Conservation (phyloP, 2,888 invertebrate species). For the Trissoscelio sp. region DNA sequence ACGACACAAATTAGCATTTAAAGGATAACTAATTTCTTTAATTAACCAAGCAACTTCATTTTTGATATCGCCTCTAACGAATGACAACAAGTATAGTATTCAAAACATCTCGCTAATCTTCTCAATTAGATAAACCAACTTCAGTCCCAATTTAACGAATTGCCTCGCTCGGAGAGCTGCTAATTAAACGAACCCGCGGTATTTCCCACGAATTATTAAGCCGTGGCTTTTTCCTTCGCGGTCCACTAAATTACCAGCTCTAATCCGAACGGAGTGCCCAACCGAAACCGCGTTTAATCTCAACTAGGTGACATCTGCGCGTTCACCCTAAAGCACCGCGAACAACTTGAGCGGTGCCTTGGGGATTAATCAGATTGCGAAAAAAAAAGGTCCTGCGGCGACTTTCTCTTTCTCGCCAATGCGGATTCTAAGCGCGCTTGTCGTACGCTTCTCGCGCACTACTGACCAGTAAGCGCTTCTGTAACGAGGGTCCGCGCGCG, state of each 20-base stretch:
- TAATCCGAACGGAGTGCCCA: constrained; percentile 39
- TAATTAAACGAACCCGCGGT: not conserved
- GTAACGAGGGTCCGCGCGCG: constrained; percentile 64
- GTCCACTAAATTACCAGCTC: constrained; percentile 16
- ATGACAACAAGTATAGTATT: no score
- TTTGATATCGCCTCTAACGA: no score
- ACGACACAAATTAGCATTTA: no score
- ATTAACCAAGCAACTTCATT: no score
- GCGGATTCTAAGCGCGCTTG: constrained; percentile 32
- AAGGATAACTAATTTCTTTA: no score
- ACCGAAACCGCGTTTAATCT: constrained; percentile 49
- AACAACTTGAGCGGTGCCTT: constrained; percentile 45
- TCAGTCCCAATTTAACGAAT: no score
- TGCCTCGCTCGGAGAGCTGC: not conserved
- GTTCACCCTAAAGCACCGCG: constrained; percentile 44
- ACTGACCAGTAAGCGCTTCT: constrained; percentile 72
- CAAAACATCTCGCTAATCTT: no score
- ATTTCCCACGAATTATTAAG: constrained; percentile 40
- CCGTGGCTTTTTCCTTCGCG: not conserved
- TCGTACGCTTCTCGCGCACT: constrained; percentile 63
- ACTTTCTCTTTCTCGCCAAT: constrained; percentile 67
- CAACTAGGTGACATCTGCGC: constrained; percentile 37
- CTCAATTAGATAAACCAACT: not conserved
- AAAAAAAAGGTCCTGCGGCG: constrained; percentile 12
- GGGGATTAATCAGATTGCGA: constrained; percentile 55